Conservation (phyloP, 2,797 vertebrate species). For the Oreonectes daqikongensis region DNA sequence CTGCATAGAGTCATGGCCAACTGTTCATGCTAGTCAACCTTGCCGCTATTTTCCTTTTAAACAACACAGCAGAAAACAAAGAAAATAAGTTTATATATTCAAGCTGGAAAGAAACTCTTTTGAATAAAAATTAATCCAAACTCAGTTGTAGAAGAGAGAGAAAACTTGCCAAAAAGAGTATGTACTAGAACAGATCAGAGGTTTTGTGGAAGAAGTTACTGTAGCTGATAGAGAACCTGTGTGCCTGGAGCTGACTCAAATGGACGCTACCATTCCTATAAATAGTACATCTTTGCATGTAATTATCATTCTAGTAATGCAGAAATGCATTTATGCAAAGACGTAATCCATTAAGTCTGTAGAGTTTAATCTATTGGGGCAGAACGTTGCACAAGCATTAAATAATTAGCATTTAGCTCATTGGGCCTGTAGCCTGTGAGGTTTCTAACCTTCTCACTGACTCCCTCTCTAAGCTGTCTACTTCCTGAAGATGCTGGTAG, state of each 20-base stretch:
- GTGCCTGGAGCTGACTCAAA: neutral
- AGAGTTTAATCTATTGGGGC: slow-evolving; percentile 8
- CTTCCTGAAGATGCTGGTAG: slow-evolving; percentile 79
- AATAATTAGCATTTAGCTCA: slow-evolving; percentile 31
- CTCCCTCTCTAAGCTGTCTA: slow-evolving; percentile 70
- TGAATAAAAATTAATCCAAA: neutral
- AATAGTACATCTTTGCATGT: neutral
- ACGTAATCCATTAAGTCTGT: neutral
- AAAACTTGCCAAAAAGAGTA: neutral
- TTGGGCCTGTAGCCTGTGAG: slow-evolving; percentile 1
- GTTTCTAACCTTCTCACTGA: slow-evolving; percentile 65
- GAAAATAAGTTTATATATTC: slow-evolving; percentile 17
- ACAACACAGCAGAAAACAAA: neutral
- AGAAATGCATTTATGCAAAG: neutral
- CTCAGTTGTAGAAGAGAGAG: neutral
- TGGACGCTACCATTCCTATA: neutral
- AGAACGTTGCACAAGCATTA: neutral
- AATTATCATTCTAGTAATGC: slow-evolving; percentile 5
- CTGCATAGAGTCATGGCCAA: neutral
- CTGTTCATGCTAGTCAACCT: neutral
- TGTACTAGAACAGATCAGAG: neutral
- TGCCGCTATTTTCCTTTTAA: neutral
- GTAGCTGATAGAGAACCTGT: neutral
- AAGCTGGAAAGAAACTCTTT: neutral
- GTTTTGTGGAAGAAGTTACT: no score